Conservation (phyloP, 2,797 vertebrate species). For the Pseudochirops corinnae region DNA sequence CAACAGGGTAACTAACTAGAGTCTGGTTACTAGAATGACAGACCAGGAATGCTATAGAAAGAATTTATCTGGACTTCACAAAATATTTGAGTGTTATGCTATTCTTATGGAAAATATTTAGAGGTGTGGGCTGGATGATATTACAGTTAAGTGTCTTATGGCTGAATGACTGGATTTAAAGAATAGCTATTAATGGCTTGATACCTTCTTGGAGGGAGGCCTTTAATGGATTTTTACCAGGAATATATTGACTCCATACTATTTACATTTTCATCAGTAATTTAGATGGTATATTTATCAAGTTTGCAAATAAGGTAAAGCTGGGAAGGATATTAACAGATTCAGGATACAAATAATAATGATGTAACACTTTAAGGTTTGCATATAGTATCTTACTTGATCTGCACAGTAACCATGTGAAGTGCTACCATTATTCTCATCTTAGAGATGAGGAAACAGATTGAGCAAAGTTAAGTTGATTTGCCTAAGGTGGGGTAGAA, state of each 20-base stretch:
- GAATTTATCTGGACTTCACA: not conserved
- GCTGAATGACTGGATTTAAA: not conserved
- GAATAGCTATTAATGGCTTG: not conserved
- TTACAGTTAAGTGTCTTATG: not conserved
- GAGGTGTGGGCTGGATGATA: not conserved
- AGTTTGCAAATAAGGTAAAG: conserved; percentile 2
- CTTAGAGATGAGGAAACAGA: not conserved
- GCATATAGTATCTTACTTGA: not conserved
- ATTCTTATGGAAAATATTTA: not conserved
- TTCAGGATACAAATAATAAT: not conserved
- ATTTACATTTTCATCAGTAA: not conserved
- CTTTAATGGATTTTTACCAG: not conserved
- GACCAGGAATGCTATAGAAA: not conserved
- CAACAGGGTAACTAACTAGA: not conserved
- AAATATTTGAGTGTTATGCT: not conserved
- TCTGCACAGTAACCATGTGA: not conserved
- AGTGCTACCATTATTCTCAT: not conserved
- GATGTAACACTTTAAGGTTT: not conserved
- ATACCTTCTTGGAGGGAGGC: not conserved
- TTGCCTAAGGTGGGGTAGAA: not conserved
- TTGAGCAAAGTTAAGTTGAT: not conserved
- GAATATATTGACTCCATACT: not conserved
- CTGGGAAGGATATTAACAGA: not conserved
- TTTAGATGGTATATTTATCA: not conserved
- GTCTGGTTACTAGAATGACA: not conserved